These are phyloP conservation scores for Indri indri DNA, from an alignment of 2,113 vertebrate genomes.

Conservation along the genomic window DNA sequence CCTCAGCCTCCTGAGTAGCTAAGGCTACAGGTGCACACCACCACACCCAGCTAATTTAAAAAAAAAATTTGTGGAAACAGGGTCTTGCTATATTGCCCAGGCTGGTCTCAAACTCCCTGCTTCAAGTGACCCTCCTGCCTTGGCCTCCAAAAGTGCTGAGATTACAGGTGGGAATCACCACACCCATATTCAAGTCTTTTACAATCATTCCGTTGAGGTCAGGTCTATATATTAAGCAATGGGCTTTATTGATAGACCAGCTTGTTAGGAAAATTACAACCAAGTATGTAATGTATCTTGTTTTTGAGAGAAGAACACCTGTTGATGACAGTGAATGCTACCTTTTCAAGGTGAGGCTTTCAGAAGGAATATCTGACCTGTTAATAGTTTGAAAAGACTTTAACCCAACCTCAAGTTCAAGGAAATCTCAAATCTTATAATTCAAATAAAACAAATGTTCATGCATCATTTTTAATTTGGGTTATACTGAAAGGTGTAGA, in stretches of 20 bases:
- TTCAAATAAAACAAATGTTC: background rate
- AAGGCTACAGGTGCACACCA: too few species aligned
- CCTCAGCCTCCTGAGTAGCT: too few species aligned
- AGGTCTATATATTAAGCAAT: background rate
- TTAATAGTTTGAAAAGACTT: constrained; percentile 13
- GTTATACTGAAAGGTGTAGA: background rate
- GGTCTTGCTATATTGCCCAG: too few species aligned
- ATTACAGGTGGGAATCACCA: too few species aligned
- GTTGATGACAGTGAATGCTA: background rate
- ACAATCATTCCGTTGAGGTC: background rate
- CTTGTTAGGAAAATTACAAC: background rate
- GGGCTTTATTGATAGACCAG: background rate
- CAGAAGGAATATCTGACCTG: background rate
- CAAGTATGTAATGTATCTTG: background rate
- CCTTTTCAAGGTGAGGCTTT: background rate
- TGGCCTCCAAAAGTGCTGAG: too few species aligned
- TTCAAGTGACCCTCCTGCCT: too few species aligned
- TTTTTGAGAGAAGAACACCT: background rate
- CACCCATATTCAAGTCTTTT: background rate
- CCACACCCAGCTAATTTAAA: too few species aligned
- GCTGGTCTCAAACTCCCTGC: too few species aligned
- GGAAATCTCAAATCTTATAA: background rate
- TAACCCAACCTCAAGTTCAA: background rate
- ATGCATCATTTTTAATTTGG: background rate
- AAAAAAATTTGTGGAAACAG: too few species aligned